phyloP scores from a whole-genome alignment of 2,113 vertebrate genomes.

The Abramis brama region DNA sequence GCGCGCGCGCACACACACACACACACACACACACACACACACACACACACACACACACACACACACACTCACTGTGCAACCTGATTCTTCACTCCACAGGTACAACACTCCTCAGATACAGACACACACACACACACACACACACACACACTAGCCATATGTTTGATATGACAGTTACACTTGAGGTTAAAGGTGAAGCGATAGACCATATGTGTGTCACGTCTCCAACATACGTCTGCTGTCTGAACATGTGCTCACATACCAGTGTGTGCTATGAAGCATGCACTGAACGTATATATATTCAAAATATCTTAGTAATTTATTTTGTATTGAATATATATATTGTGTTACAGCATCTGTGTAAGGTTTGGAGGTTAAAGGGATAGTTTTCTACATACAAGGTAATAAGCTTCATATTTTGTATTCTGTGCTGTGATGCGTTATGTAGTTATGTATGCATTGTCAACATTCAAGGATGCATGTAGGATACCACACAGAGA shows the following conservation, averaged over 20 bases:
- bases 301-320: background rate
- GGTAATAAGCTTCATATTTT: background rate
- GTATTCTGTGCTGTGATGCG: background rate
- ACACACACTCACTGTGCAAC: background rate
- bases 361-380: background rate
- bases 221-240: background rate
- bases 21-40: background rate
- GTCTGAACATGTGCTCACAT: slow-evolving; percentile 23
- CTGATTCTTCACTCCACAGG: slow-evolving; percentile 16
- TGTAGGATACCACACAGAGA: background rate
- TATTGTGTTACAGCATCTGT: background rate
- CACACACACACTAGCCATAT: slow-evolving; percentile 21
- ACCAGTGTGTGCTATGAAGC: background rate
- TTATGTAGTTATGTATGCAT: background rate
- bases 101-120: background rate
- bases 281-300: background rate
- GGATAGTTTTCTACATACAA: background rate
- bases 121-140: slow-evolving; percentile 13
- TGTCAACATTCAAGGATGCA: slow-evolving; percentile 9
- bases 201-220: slow-evolving; percentile 15
- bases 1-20: no score
- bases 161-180: slow-evolving; percentile 21
- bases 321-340: background rate
- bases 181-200: slow-evolving; percentile 16
- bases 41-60: background rate